These are phyloP conservation scores for Neocrepidodera transversa DNA, from an alignment of 2,888 invertebrate species.

Conservation along the genomic window DNA sequence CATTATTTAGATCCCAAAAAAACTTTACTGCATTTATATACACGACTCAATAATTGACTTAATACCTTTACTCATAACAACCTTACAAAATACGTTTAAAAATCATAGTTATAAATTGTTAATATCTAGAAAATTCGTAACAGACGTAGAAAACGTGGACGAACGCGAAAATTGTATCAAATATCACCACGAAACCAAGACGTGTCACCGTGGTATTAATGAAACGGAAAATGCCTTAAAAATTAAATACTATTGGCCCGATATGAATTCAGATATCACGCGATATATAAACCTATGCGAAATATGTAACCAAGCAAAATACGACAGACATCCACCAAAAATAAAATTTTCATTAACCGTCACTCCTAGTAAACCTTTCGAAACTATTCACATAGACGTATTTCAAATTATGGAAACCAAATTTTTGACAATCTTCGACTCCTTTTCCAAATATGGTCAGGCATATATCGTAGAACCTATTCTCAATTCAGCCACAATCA, in stretches of 20 bases:
- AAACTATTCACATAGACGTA: constrained; percentile 4
- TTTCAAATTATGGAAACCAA: neutral
- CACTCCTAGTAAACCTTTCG: constrained; percentile 3
- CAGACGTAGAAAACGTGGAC: constrained; percentile 23
- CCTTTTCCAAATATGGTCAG: no score
- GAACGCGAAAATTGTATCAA: constrained; percentile 18
- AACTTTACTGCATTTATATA: no score
- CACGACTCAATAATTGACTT: no score
- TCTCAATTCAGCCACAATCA: no score
- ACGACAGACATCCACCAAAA: constrained; percentile 31
- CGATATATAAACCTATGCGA: constrained; percentile 38
- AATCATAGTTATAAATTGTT: constrained; percentile 2
- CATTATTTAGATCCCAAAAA: no score
- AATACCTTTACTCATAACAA: neutral
- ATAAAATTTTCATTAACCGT: neutral
- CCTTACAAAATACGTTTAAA: constrained; percentile 11
- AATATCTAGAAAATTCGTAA: neutral
- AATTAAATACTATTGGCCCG: constrained; percentile 11
- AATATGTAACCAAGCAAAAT: constrained; percentile 34
- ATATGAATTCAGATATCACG: neutral
- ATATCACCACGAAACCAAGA: constrained; percentile 25
- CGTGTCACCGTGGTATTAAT: constrained; percentile 14
- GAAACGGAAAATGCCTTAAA: constrained; percentile 3
- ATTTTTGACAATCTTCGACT: no score
- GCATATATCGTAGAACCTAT: no score